Conservation (phyloP, 2,113 vertebrate species). For the Triplophysa rosa region DNA sequence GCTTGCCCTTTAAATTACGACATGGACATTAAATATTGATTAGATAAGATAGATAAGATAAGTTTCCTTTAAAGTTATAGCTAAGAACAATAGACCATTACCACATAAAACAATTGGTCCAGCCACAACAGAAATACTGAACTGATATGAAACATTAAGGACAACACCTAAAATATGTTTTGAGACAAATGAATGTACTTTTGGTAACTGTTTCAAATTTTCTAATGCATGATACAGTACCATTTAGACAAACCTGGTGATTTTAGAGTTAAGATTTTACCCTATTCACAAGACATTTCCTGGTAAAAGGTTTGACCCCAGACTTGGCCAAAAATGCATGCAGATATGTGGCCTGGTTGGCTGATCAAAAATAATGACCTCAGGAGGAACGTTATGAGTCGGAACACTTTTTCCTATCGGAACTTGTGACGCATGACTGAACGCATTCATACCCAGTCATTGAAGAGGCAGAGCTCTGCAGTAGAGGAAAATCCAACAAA, state of each 20-base stretch:
- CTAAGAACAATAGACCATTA: too few species aligned
- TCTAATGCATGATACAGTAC: background rate
- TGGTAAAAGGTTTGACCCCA: background rate
- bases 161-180: too few species aligned
- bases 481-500: constrained; percentile 12
- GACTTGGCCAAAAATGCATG: constrained; percentile 12
- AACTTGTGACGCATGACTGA: constrained; percentile 1
- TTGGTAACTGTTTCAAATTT: background rate
- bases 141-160: too few species aligned
- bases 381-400: constrained; percentile 19
- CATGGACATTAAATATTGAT: too few species aligned
- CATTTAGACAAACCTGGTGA: background rate
- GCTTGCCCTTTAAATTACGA: too few species aligned
- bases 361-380: constrained; percentile 46
- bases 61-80: too few species aligned
- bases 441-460: constrained; percentile 54
- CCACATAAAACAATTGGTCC: too few species aligned
- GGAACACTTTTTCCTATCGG: constrained; percentile 19
- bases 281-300: background rate
- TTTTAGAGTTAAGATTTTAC: background rate
- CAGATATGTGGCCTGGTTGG: constrained; percentile 26
- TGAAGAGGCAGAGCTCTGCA: background rate
- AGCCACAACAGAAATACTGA: too few species aligned
- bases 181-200: too few species aligned
- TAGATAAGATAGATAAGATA: too few species aligned